These are phyloP conservation scores for Clavelina lepadiformis DNA, from an alignment of 23 tunicate genomes.

Conservation along the genomic window DNA sequence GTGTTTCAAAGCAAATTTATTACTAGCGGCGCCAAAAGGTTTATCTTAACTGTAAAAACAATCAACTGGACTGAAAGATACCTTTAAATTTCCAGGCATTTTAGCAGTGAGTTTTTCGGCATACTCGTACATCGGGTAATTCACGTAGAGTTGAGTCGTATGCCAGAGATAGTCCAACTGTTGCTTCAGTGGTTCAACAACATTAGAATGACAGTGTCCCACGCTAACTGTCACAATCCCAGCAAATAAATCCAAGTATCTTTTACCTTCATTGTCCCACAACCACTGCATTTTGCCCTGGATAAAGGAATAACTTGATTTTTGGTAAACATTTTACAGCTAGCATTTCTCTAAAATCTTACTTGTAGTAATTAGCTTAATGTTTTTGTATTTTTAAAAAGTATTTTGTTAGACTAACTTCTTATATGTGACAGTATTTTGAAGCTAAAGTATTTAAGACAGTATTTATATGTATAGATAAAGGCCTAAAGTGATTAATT, in stretches of 20 bases:
- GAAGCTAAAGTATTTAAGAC: background rate
- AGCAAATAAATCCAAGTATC: constrained; percentile 89
- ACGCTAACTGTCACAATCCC: constrained; percentile 96
- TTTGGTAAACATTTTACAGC: background rate
- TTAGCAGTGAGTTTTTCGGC: constrained; percentile 83
- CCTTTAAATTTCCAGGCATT: constrained; percentile 85
- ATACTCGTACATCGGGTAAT: constrained; percentile 77
- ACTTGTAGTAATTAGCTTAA: too few relatives aligned
- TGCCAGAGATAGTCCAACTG: constrained; percentile 87
- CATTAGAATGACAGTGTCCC: constrained; percentile 96
- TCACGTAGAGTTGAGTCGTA: constrained; percentile 78
- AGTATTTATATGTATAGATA: too few relatives aligned
- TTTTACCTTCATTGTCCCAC: constrained; percentile 88
- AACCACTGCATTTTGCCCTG: constrained; percentile 98
- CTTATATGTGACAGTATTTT: background rate
- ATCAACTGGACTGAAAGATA: too few relatives aligned
- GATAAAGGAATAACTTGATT: background rate
- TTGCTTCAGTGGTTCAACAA: constrained; percentile 36
- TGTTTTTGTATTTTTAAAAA: too few relatives aligned
- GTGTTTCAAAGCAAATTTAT: too few relatives aligned
- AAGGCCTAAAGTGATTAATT: too few relatives aligned
- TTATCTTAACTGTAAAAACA: too few relatives aligned
- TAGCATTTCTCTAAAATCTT: too few relatives aligned
- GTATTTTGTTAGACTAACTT: too few relatives aligned
- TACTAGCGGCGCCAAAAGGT: too few relatives aligned